A percentile compares a stretch with the other conserved stretches of the same genome.
Conservation (phyloP, 23 tunicate species). For the Trididemnum clinides region DNA sequence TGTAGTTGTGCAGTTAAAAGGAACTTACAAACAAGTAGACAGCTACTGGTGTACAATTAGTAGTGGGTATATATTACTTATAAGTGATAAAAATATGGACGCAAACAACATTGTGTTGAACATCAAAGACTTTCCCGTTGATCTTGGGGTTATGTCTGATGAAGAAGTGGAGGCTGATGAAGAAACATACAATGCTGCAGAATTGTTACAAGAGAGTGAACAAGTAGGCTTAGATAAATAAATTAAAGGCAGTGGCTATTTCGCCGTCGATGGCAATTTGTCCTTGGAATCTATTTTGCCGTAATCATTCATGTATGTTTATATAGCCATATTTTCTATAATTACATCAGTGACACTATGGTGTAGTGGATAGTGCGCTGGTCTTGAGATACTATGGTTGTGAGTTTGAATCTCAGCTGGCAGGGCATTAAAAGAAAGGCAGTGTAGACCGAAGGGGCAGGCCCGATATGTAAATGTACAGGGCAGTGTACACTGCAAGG, state of each 20-base stretch:
- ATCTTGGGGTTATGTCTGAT: conserved; percentile 40
- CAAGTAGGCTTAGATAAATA: conserved; percentile 8
- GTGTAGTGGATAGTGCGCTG: neutral
- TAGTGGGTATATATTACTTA: neutral
- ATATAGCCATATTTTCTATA: neutral
- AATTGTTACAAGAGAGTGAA: conserved; percentile 38
- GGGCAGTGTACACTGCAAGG: too few relatives aligned
- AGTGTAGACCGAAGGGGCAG: too few relatives aligned
- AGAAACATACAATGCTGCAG: conserved; percentile 39
- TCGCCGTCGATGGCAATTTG: too few relatives aligned
- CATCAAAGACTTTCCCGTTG: conserved; percentile 25
- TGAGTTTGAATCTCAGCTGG: too few relatives aligned
- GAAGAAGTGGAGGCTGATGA: conserved; percentile 74
- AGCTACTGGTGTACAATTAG: neutral
- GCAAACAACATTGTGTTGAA: neutral
- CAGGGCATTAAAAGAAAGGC: too few relatives aligned
- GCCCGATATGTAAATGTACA: too few relatives aligned
- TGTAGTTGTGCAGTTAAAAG: too few relatives aligned
- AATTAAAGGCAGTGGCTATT: neutral
- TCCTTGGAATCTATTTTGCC: too few relatives aligned
- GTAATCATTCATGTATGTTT: too few relatives aligned
- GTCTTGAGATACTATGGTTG: neutral
- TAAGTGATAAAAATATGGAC: too few relatives aligned
- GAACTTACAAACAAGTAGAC: too few relatives aligned
- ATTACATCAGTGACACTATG: neutral